Evolutionary conservation across 2,888 invertebrate species (phyloP).

Genomic region (Notocelia uddmanniana): DNA sequence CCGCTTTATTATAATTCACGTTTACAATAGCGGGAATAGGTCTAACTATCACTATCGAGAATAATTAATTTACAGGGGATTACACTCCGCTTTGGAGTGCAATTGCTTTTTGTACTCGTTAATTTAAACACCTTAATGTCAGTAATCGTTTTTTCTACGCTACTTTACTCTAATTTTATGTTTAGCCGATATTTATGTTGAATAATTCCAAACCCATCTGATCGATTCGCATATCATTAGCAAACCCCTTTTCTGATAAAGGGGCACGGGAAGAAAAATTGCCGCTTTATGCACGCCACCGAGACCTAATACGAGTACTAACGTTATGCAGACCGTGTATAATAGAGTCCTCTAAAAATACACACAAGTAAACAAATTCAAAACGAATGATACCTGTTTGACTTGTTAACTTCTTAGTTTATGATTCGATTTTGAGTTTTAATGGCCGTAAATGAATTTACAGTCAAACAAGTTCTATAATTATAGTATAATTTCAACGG

Average conservation of each 20-base stretch:
- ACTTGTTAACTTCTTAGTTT: no score
- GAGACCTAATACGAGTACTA: neutral
- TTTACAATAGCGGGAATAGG: slow-evolving; percentile 28
- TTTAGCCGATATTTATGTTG: slow-evolving; percentile 3
- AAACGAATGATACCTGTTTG: neutral
- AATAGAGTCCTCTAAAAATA: neutral
- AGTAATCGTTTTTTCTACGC: neutral
- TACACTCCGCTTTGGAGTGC: slow-evolving; percentile 6
- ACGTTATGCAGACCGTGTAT: neutral
- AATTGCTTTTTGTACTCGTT: slow-evolving; percentile 19
- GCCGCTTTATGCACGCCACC: neutral
- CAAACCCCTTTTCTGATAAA: slow-evolving; percentile 1
- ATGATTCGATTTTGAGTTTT: no score
- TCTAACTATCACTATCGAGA: slow-evolving; percentile 13
- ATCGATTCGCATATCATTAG: neutral
- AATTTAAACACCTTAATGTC: neutral
- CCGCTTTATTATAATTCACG: slow-evolving; percentile 48
- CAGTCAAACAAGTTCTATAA: neutral
- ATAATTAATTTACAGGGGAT: slow-evolving; percentile 37
- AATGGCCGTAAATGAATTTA: neutral
- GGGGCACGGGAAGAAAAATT: neutral
- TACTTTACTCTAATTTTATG: neutral
- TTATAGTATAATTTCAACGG: neutral
- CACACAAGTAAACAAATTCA: neutral
- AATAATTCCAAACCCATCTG: slow-evolving; percentile 1